Base-by-base conservation (phyloP, 2,113 vertebrate genomes). In the Corvus moneduloides region DNA sequence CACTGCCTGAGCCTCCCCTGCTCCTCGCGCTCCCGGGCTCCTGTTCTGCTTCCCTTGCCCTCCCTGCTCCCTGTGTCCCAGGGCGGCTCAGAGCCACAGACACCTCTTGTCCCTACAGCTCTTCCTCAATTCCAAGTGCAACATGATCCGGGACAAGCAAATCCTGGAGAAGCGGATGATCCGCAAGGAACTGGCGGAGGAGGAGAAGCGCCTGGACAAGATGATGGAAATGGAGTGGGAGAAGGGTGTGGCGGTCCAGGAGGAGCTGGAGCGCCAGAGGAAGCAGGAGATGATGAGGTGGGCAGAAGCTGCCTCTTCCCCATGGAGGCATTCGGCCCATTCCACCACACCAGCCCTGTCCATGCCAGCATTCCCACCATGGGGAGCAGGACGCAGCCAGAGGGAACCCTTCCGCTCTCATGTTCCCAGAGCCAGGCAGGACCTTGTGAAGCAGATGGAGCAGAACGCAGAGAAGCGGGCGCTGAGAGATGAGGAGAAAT, bases 281-380 rank as follows among this genome's bases (percentile, higher is more conserved):
- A 84, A 9, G 39, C 21, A 11, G 68, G 68, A 84, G 68, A 22
- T 73, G 58, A 21, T 73, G 21, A 62, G 68, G 81, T 84, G 58
- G 11, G 46, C 66, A 83, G 3, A 11, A 46, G 26, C 16, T 79
- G 32, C 55, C 46, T 52, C 46, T 44, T 32, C 4, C 26, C 56
- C 46, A 6, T 5, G 46, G 32, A 44, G 37, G 20, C 55, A 8
- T 16, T 37, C 3, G 2, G 33, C 32, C 48, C 39, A 2, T 63
- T 27, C 17, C 26, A 1, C 21, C 68, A 33, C 81, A 27, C 8
- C 67, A 14, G 32, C 17, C 39, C 27, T 4, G 33, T 7, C 68
- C 58, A 0, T 21, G 48, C 9, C 68, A 39, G 58, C 14, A 1
- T 39, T 39, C 3, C 33, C 22, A 26, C 0, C 0, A 7, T 27